Evolutionary conservation across 2,113 vertebrate species (phyloP).

Genomic region (Myrmophylax atrothorax): DNA sequence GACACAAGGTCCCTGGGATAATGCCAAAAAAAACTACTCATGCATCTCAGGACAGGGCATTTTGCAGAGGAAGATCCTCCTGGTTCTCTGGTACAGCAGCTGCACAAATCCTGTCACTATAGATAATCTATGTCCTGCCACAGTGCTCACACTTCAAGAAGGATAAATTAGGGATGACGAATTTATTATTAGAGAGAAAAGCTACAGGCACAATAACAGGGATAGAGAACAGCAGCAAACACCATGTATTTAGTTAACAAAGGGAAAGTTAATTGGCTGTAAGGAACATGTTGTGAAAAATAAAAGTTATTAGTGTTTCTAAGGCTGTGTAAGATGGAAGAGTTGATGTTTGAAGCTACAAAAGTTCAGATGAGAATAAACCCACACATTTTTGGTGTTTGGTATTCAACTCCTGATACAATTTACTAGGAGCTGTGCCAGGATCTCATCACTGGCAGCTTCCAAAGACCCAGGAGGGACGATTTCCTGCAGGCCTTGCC

Average conservation of each 20-base stretch:
- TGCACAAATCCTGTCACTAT: not conserved
- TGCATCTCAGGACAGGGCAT: not conserved
- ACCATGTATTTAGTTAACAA: not conserved
- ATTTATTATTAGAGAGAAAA: not conserved
- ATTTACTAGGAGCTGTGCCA: not conserved
- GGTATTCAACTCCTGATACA: not conserved
- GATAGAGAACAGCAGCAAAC: not conserved
- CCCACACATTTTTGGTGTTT: not conserved
- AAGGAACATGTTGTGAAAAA: not conserved
- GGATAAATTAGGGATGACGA: not conserved
- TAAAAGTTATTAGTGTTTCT: not conserved
- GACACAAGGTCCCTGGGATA: not conserved
- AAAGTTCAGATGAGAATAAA: not conserved
- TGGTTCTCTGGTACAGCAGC: not conserved
- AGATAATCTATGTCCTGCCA: not conserved
- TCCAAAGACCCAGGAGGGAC: not conserved
- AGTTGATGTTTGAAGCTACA: not conserved
- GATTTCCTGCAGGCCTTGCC: not conserved
- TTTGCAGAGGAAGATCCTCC: not conserved
- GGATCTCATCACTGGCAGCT: not conserved
- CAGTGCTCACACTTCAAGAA: not conserved
- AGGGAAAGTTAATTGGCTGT: not conserved
- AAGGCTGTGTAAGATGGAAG: not conserved
- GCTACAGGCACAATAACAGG: not conserved
- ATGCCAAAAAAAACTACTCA: not conserved